Conservation (phyloP, 2,888 invertebrate species). For the Agrilus mali region DNA sequence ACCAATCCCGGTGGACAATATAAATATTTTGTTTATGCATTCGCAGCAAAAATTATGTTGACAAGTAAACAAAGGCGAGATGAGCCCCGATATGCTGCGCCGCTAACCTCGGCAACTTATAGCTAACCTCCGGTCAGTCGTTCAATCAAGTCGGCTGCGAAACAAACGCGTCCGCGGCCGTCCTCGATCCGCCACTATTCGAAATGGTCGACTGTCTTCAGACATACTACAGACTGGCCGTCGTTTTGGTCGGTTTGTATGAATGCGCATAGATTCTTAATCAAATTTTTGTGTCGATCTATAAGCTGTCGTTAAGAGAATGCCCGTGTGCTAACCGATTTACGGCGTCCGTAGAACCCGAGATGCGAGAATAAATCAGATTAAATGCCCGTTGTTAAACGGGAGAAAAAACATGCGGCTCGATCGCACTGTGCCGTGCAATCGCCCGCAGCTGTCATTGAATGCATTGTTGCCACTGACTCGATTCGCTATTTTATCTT, state of each 20-base stretch:
- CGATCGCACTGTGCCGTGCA: no score
- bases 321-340: constrained; percentile 23
- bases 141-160: constrained; percentile 16
- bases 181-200: constrained; percentile 7
- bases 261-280: constrained; percentile 34
- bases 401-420: no score
- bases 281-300: constrained; percentile 35
- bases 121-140: constrained; percentile 32
- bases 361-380: constrained; percentile 12
- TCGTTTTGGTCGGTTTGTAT: constrained; percentile 29
- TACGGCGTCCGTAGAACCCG: constrained; percentile 12
- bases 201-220: constrained; percentile 27
- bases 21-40: constrained; percentile 40
- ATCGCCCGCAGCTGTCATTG: no score
- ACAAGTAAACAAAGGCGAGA: constrained; percentile 39
- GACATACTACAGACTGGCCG: constrained; percentile 34
- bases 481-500: no score
- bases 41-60: constrained; percentile 38
- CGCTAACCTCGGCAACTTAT: constrained; percentile 35
- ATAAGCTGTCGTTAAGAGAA: constrained; percentile 31
- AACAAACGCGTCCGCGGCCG: constrained; percentile 4
- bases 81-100: constrained; percentile 35
- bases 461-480: no score
- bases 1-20: constrained; percentile 35
- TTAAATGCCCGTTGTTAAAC: constrained; percentile 8